Base-by-base conservation (phyloP, 2,888 invertebrate genomes). In the Tanytarsus gracilentus region DNA sequence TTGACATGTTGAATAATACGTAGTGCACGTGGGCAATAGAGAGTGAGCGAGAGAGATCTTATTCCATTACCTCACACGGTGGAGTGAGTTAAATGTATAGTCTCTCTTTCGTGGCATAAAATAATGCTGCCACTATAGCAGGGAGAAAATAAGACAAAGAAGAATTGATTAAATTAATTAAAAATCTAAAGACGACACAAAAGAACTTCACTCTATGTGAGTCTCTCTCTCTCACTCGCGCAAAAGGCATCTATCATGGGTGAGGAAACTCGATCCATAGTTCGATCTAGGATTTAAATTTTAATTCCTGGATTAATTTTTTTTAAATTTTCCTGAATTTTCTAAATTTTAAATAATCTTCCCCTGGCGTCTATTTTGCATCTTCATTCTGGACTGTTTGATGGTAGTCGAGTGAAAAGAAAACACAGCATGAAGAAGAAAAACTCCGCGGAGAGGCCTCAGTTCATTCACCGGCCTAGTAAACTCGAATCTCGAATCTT, bases 381-480 rank as follows among this genome's bases (percentile, higher is more conserved):
- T 30, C 53, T 30, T 44, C 44, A 44, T 30, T 53, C n/a, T n/a
- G n/a, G n/a, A n/a, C n/a, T n/a, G n/a, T 30, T 21, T 53, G 33
- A 36, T 50, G 26, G 36, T 56, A 18, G 30, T 53, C 40, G 33
- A 36, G 40, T 53, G 40, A 27, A 56, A 56, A 56, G 23, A 23
- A 44, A 44, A 44, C 11, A 44, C 18, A 44, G 40, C 18, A 44
- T 9, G n/a, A 44, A 14, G 16, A 40, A 40, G 21, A 44, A 44
- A 44, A 44, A 44, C 44, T n/a, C n/a, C n/a, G n/a, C n/a, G n/a
- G n/a, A n/a, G n/a, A n/a, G n/a, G n/a, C n/a, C 18, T 50, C 55
- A 56, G 55, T 56, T 56, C 55, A 40, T 56, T 56, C 55, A 56
- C 55, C 55, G 55, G 39, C 55, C 55, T 56, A 56, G 55, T 56